These are phyloP conservation scores for Drosophila subsilvestris DNA, from an alignment of 2,888 invertebrate species.

Conservation along the genomic window DNA sequence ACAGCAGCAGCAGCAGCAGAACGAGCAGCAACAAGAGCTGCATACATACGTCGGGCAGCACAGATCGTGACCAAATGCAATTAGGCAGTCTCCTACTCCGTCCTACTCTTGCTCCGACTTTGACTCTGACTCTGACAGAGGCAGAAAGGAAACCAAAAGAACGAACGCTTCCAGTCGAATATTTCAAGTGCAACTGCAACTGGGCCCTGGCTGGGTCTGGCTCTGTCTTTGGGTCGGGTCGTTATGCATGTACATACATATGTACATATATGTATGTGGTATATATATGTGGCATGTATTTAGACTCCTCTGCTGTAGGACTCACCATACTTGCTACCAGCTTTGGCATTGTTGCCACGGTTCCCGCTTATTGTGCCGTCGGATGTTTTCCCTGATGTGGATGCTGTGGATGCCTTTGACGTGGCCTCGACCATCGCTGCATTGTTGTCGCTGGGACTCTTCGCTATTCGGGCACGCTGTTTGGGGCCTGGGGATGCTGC, in stretches of 20 bases:
- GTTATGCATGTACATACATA: not conserved
- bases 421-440: slow-evolving; percentile 11
- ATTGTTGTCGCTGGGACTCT: slow-evolving; percentile 30
- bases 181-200: slow-evolving; percentile 31
- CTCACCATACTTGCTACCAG: slow-evolving; percentile 74
- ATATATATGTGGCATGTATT: not conserved
- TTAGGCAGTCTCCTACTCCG: slow-evolving; percentile 65
- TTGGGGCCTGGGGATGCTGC: slow-evolving; percentile 44
- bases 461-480: too few species aligned
- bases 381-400: slow-evolving; percentile 19
- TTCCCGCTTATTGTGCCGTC: slow-evolving; percentile 28
- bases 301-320: slow-evolving; percentile 50
- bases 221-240: not conserved
- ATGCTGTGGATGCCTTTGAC: slow-evolving; percentile 33
- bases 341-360: slow-evolving; percentile 48
- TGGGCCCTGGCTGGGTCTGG: slow-evolving; percentile 1
- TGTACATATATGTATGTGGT: not conserved
- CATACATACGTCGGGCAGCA: slow-evolving; percentile 59
- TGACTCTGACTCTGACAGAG: not conserved
- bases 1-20: slow-evolving; percentile 3
- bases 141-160: slow-evolving; percentile 13
- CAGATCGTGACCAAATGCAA: slow-evolving; percentile 82
- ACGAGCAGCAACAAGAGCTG: slow-evolving; percentile 45
- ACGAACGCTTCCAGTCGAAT: slow-evolving; percentile 2
- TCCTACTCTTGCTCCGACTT: not conserved